Evolutionary conservation across 1,140 invertebrate genomes (phyloP), one percentile per base, ranked within the genome.

Genomic region (Eulimnadia texana): DNA sequence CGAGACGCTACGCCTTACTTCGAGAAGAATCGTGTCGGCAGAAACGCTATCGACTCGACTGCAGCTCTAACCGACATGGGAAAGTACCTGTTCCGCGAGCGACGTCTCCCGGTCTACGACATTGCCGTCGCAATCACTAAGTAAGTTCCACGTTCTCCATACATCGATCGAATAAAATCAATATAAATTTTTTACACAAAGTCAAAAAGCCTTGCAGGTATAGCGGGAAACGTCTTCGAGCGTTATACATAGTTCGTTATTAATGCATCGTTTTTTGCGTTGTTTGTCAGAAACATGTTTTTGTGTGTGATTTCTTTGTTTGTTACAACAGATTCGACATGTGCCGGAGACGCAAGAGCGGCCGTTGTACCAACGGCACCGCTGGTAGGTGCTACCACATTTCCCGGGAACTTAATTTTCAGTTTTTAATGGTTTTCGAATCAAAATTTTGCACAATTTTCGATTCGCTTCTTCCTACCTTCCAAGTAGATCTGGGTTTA

Each of bases 91-190:
- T 95, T 93, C 80, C 82, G 90, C 71, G 91, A 95, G 76, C 80
- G 91, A 70, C 77, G 91, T 71, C 79, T 95, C 70, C 92, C 92
- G 56, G 91, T 93, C 52, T 95, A 94, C 74, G 92, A 95, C 70
- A 91, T 95, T 63, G 92, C 92, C 25, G 90, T 95, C 62, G 91
- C 91, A 51, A 91, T 95, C 64, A 95, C 92, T 68, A 95, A 95
- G 88, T 93, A 79, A 86, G 87, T 81, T 27, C 28, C 51, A 20
- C 42, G 55, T n/a, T 24, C 25, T 27, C 13, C 20, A 50, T 19
- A 62, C n/a, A 20, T 33, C 2, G 23, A 60, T 3, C 19, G 23
- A 9, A 51, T 1, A 54, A 54, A 9, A 54, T 13, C n/a, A 54
- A 20, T 22, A 22, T 25, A 16, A 25, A 54, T 23, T n/a, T n/a